Evolutionary conservation across 2,888 invertebrate species (phyloP).

Genomic region (Coecobrya sp.): DNA sequence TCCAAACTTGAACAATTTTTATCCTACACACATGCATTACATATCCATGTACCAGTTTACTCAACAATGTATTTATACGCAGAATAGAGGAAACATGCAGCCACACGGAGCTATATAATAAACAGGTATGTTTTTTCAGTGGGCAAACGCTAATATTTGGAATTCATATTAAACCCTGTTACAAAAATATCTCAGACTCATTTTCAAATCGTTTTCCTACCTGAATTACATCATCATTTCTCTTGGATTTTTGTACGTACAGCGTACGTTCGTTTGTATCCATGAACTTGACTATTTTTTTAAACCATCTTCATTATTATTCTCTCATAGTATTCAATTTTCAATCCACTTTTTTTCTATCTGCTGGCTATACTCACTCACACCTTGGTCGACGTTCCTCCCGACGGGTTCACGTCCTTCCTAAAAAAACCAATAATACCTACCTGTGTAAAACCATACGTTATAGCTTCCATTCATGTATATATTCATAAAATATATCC

Average conservation of each 20-base stretch:
- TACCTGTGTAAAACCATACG: neutral
- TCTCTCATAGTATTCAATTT: conserved; percentile 2
- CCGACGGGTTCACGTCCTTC: conserved; percentile 61
- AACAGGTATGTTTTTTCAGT: neutral
- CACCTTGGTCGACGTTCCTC: conserved; percentile 28
- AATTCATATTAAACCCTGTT: neutral
- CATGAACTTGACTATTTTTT: conserved; percentile 21
- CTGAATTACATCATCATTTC: neutral
- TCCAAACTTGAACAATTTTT: conserved; percentile 16
- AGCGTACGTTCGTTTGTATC: neutral
- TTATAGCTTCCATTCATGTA: conserved; percentile 32
- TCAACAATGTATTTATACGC: neutral
- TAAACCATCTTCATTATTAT: conserved; percentile 17
- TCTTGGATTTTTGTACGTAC: neutral
- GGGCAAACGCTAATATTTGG: neutral
- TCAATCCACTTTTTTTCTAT: neutral
- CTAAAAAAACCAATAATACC: conserved; percentile 7
- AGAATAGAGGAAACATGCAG: no score
- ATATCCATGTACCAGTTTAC: neutral
- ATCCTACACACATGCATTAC: conserved; percentile 18
- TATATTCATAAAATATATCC: neutral
- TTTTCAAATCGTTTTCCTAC: neutral
- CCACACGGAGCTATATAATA: no score
- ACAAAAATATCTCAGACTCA: neutral
- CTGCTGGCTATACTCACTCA: neutral